Percentiles rank a stretch among this genome's conserved stretches.
Conservation (phyloP, 2,797 vertebrate genomes). For the Myiotriccus ornatus region DNA sequence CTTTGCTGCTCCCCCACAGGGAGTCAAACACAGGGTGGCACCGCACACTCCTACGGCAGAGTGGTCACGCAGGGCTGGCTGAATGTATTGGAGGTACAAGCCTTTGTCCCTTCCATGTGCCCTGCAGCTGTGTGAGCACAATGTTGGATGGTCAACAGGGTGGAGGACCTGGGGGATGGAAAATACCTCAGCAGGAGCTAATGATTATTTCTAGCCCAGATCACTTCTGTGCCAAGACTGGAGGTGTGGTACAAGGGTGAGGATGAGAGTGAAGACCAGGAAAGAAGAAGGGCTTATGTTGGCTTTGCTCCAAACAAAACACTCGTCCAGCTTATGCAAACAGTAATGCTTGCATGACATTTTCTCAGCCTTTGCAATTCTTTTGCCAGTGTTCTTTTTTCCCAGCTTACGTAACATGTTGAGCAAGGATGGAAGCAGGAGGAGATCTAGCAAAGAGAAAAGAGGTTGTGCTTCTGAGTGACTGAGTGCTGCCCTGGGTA, state of each 20-base stretch:
- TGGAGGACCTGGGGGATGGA: neutral
- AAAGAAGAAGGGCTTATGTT: neutral
- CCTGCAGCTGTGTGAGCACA: neutral
- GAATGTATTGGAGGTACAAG: rapidly evolving
- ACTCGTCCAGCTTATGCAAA: neutral
- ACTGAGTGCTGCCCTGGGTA: neutral
- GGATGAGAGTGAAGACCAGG: neutral
- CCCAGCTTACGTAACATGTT: neutral
- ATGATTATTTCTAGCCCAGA: neutral
- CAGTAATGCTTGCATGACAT: neutral
- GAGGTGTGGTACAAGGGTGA: neutral
- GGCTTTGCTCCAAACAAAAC: neutral
- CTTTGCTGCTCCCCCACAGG: neutral
- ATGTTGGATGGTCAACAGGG: rapidly evolving
- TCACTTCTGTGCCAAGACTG: neutral
- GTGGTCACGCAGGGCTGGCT: neutral
- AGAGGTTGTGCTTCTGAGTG: neutral
- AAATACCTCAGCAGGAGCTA: neutral
- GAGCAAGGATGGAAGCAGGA: neutral
- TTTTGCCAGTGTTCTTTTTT: neutral
- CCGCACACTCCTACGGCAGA: rapidly evolving
- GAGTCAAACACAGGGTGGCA: neutral
- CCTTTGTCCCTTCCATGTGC: neutral
- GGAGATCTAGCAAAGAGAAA: neutral
- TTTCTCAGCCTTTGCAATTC: neutral